Base-by-base conservation (phyloP, 2,113 vertebrate species). In the Misgurnus mizolepis region DNA sequence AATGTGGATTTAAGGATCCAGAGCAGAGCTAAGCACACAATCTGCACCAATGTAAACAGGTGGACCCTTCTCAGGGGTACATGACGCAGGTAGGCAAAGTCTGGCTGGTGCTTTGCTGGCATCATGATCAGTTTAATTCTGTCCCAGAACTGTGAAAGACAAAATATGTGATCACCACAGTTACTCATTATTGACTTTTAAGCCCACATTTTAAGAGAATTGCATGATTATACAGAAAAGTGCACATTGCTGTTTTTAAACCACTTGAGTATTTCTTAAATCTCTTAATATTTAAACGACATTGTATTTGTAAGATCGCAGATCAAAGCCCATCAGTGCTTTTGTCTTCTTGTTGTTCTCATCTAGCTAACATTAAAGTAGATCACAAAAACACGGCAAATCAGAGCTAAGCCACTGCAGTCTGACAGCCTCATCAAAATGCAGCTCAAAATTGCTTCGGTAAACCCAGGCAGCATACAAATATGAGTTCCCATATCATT, bases 31-130 rank as follows among this genome's bases (percentile, higher is more conserved):
- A 99, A 91, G 87, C 98, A 99, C 81, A 90, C 8, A 27, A 96
- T 92, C 92, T 99, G 97, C 83, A 97, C 92, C 83, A 97, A 74
- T 0, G 96, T 98, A 91, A 99, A 99, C 80, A 99, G 93, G 85
- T 99, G 98, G 49, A 99, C 92, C 82, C 92, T 94, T 15, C 97
- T 94, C 82, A 99, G 89, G 0, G 98, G 98, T 14, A 99, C 97
- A 0, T 98, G 98, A 3, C 95, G 93, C 56, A 96, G 93, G 92
- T 93, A 99, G 66, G 92, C 88, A 4, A 90, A 95, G 88, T 99
- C 97, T 0, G 98, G 98, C 85, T 99, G 98, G 92, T 99, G 97
- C 90, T 99, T 99, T 85, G 96, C 95, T 0, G 97, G 97, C 97
- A 99, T 99, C 91, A 98, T 89, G 90, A 95, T 98, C 76, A 99